These are phyloP conservation scores for Sparidentex hasta DNA, from an alignment of 2,797 vertebrate genomes.

Conservation along the genomic window DNA sequence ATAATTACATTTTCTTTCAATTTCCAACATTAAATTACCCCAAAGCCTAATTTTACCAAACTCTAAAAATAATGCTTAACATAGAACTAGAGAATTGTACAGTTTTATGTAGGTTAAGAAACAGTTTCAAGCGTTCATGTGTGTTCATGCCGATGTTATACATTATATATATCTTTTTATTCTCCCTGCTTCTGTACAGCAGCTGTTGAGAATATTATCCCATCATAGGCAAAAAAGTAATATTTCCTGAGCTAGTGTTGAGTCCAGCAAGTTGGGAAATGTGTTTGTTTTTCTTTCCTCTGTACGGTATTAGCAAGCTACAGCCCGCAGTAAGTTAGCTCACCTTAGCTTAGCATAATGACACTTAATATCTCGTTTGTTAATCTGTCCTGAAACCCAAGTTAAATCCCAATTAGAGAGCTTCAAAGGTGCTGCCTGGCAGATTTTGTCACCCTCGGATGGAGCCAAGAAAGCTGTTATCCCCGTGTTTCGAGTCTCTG, in stretches of 20 bases:
- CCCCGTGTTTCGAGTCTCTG: neutral
- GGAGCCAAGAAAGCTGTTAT: neutral
- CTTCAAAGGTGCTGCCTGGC: neutral
- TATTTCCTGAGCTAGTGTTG: neutral
- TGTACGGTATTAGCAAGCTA: neutral
- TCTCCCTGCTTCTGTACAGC: neutral
- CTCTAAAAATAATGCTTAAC: neutral
- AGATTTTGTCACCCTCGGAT: neutral
- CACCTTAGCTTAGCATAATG: neutral
- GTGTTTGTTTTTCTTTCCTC: neutral
- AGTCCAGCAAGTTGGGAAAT: neutral
- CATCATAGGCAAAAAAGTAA: neutral
- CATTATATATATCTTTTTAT: neutral
- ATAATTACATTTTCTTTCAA: slow-evolving; percentile 2
- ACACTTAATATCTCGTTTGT: too few species aligned
- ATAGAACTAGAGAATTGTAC: neutral
- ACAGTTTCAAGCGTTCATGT: neutral
- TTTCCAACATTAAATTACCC: neutral
- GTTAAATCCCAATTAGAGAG: neutral
- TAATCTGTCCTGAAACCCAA: neutral
- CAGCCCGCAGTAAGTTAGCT: neutral
- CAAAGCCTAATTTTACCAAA: neutral
- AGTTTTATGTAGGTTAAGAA: slow-evolving; percentile 1
- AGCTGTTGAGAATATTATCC: neutral
- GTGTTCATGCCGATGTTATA: neutral